phyloP scores from a whole-genome alignment of 1,140 invertebrate genomes.

The Hypsibius dujardini region DNA sequence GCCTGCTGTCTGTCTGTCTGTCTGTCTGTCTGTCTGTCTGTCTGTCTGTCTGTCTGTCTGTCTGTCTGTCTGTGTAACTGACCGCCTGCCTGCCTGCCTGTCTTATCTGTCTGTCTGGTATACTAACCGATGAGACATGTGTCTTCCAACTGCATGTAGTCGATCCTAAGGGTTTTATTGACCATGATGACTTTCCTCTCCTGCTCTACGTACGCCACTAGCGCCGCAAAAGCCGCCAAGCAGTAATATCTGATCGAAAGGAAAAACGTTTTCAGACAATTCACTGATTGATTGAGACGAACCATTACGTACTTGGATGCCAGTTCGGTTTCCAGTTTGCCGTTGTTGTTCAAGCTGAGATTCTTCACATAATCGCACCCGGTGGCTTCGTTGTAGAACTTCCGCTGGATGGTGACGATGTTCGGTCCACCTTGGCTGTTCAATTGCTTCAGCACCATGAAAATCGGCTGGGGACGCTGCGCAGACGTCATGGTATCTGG shows the following conservation, averaged over 20 bases:
- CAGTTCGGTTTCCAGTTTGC: slow-evolving; percentile 50
- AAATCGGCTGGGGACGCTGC: neutral
- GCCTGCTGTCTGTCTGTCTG: too few relatives aligned
- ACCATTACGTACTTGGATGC: slow-evolving; percentile 48
- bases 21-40: too few relatives aligned
- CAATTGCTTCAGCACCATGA: neutral
- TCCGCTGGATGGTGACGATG: slow-evolving; percentile 49
- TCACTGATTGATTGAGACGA: too few relatives aligned
- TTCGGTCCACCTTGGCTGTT: slow-evolving; percentile 27
- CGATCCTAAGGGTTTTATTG: slow-evolving; percentile 30
- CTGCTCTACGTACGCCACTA: slow-evolving; percentile 55
- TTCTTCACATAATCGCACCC: slow-evolving; percentile 53
- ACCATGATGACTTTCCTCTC: slow-evolving; percentile 33
- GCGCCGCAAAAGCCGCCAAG: slow-evolving; percentile 53
- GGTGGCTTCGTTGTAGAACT: slow-evolving; percentile 55
- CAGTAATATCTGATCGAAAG: slow-evolving; percentile 68
- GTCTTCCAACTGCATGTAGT: slow-evolving; percentile 34
- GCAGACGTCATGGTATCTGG: slow-evolving; percentile 41
- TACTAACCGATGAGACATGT: slow-evolving; percentile 35
- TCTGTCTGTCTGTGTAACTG: too few relatives aligned
- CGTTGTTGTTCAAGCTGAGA: slow-evolving; percentile 48
- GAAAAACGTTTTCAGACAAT: too few relatives aligned
- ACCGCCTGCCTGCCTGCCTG: too few relatives aligned
- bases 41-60: too few relatives aligned
- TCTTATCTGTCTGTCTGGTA: too few relatives aligned